Percentiles rank a stretch among this genome's conserved stretches.
phyloP scores from a whole-genome alignment of 2,797 vertebrate genomes.

The Aulostomus chinensis region DNA sequence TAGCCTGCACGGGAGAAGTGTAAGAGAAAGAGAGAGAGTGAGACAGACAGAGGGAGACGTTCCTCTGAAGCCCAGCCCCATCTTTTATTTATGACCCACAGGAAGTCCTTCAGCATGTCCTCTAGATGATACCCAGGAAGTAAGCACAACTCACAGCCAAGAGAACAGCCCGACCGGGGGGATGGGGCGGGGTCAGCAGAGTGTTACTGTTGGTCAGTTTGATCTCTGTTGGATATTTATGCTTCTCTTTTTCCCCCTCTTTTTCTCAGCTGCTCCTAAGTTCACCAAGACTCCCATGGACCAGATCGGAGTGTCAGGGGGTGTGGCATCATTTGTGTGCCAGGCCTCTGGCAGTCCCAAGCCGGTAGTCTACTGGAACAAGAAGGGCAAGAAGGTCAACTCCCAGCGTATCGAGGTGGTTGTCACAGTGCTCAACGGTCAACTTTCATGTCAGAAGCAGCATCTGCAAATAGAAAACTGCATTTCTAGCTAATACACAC shows the following conservation, averaged over 20 bases:
- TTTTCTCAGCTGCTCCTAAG: conserved; percentile 67
- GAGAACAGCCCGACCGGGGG: conserved; percentile 43
- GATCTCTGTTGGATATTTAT: conserved; percentile 22
- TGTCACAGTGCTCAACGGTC: conserved; percentile 72
- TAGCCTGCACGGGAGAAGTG: conserved; percentile 26
- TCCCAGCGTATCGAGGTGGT: conserved; percentile 98
- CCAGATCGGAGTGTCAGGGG: conserved; percentile 96
- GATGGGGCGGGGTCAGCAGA: conserved; percentile 50
- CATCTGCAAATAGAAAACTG: too few species aligned
- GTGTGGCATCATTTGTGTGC: conserved; percentile 97
- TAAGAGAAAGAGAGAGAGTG: conserved; percentile 16
- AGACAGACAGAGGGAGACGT: conserved; percentile 43
- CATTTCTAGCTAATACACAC: too few species aligned
- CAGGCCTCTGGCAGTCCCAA: conserved; percentile 93
- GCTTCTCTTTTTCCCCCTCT: background rate
- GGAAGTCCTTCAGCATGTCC: conserved; percentile 79
- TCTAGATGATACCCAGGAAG: conserved; percentile 80
- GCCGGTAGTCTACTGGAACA: conserved; percentile 96
- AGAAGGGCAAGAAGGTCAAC: conserved; percentile 98
- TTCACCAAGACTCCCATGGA: conserved; percentile 93
- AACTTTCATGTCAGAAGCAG: conserved; percentile 9
- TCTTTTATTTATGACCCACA: conserved; percentile 81
- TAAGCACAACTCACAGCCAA: conserved; percentile 60
- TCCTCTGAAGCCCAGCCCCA: conserved; percentile 67
- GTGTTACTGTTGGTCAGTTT: conserved; percentile 15